These are phyloP conservation scores for Dermochelys coriacea DNA, from an alignment of 2,797 vertebrate genomes.

Conservation along the genomic window DNA sequence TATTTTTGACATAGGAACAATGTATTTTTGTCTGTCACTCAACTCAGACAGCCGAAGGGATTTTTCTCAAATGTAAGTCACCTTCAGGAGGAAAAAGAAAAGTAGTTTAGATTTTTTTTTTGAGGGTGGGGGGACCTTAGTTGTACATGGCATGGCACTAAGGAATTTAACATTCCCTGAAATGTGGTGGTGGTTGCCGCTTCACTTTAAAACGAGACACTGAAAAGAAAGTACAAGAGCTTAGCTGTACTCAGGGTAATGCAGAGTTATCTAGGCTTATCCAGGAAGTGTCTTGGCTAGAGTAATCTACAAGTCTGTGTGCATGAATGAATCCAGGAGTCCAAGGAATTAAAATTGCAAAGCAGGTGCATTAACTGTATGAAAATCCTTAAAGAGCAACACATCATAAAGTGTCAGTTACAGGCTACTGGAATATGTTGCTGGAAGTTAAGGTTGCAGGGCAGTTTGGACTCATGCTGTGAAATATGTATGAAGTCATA, in stretches of 20 bases:
- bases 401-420: not conserved
- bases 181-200: not conserved
- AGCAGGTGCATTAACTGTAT: not conserved
- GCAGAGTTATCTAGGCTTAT: not conserved
- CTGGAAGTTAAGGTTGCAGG: not conserved
- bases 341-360: not conserved
- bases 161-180: not conserved
- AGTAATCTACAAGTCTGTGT: conserved; percentile 11
- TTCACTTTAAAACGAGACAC: too few species aligned
- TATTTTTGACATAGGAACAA: not conserved
- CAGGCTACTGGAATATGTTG: not conserved
- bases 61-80: not conserved
- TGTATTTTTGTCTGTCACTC: not conserved
- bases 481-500: not conserved
- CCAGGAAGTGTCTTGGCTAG: not conserved
- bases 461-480: conserved; percentile 6
- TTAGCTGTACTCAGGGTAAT: not conserved
- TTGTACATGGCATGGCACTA: not conserved
- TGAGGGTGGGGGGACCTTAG: not conserved
- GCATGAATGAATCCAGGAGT: not conserved
- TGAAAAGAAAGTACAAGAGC: not conserved
- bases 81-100: not conserved
- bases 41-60: not conserved
- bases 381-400: conserved; percentile 4
- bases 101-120: not conserved